Evolutionary conservation across 2,888 invertebrate species (phyloP).

Genomic region (Temnothorax ravouxi): DNA sequence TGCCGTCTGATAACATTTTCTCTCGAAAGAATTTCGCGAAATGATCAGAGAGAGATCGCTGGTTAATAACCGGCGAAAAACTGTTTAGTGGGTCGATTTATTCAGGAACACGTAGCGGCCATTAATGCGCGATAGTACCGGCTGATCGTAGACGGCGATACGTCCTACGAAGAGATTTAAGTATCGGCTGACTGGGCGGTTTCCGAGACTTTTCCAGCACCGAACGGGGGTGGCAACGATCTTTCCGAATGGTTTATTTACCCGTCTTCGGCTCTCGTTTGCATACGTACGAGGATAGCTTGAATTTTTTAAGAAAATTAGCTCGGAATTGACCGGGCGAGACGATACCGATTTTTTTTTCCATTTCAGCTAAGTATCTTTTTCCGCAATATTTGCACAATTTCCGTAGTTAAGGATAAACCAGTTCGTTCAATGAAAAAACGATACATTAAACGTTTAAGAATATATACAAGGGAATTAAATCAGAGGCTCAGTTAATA

Average conservation of each 20-base stretch:
- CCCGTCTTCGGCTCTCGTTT: slow-evolving; percentile 33
- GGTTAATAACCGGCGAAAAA: slow-evolving; percentile 51
- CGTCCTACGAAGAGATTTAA: slow-evolving; percentile 79
- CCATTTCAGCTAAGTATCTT: not conserved
- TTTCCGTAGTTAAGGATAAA: not conserved
- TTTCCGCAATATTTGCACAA: not conserved
- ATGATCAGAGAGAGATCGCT: slow-evolving; percentile 23
- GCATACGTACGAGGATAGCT: slow-evolving; percentile 5
- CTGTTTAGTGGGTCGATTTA: slow-evolving; percentile 73
- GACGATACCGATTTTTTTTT: not conserved
- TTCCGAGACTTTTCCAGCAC: slow-evolving; percentile 57
- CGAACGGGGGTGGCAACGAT: slow-evolving; percentile 6
- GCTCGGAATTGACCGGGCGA: not conserved
- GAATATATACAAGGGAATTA: slow-evolving; percentile 11
- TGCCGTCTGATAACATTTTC: not conserved
- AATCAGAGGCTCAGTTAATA: slow-evolving; percentile 11
- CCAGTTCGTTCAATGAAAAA: not conserved
- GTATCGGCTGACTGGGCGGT: slow-evolving; percentile 79
- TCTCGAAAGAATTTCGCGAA: slow-evolving; percentile 7
- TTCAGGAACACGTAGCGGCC: slow-evolving; percentile 84
- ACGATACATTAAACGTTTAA: not conserved
- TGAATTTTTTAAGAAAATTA: slow-evolving; percentile 45
- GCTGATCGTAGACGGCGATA: slow-evolving; percentile 79
- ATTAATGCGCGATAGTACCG: slow-evolving; percentile 80
- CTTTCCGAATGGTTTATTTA: slow-evolving; percentile 61